These are phyloP conservation scores for Drosophila macrospina DNA, from an alignment of 2,888 invertebrate species.

Conservation along the genomic window DNA sequence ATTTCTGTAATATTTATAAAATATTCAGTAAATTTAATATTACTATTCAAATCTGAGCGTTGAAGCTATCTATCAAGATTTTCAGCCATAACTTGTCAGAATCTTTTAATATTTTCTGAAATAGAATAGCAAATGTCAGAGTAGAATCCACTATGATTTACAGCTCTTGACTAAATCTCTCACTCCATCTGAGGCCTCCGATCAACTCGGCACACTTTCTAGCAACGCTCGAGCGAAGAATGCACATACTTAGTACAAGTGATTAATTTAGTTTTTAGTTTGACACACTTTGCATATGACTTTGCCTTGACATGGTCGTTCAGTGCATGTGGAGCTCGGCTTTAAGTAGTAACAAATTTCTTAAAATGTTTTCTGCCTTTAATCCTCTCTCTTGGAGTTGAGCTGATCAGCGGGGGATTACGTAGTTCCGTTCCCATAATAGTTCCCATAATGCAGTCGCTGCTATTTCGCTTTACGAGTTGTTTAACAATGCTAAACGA, in stretches of 20 bases:
- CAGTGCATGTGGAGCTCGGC: constrained; percentile 1
- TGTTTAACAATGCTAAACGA: constrained; percentile 76
- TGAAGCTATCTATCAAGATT: no score
- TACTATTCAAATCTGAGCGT: no score
- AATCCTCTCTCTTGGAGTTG: constrained; percentile 32
- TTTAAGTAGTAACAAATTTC: constrained; percentile 45
- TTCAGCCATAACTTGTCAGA: no score
- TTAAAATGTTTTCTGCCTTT: constrained; percentile 52
- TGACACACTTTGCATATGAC: constrained; percentile 61
- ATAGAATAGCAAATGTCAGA: no score
- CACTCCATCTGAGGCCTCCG: no score
- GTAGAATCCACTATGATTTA: no score
- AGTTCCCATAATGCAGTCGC: constrained; percentile 64
- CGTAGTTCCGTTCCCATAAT: constrained; percentile 69
- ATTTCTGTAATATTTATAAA: no score
- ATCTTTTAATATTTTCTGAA: no score
- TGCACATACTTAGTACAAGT: constrained; percentile 31
- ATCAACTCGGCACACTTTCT: background rate
- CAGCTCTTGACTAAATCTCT: no score
- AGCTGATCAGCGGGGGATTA: constrained; percentile 63
- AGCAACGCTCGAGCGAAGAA: constrained; percentile 9
- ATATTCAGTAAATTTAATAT: no score
- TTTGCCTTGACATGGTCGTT: background rate
- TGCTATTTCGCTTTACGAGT: constrained; percentile 67
- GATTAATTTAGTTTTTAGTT: constrained; percentile 66